A percentile compares a stretch with the other conserved stretches of the same genome.
phyloP scores from a whole-genome alignment of 2,797 vertebrate species.

The Chanos chanos region DNA sequence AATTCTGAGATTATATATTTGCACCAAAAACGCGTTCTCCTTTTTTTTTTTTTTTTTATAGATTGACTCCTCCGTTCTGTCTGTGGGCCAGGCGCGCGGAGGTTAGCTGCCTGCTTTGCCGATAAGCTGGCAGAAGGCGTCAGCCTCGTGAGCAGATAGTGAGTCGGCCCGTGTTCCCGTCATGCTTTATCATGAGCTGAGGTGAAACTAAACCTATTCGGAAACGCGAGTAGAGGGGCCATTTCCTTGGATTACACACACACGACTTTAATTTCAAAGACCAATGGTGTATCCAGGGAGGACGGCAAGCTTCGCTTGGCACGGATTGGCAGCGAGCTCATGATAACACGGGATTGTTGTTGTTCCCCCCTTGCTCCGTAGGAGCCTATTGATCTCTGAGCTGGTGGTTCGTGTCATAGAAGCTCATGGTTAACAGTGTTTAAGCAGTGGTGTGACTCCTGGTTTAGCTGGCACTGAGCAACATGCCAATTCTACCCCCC shows the following conservation, averaged over 20 bases:
- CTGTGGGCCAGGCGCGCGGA: slow-evolving; percentile 66
- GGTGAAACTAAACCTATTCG: slow-evolving; percentile 79
- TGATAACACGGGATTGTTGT: slow-evolving; percentile 54
- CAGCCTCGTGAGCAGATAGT: slow-evolving; percentile 70
- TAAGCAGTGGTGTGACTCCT: slow-evolving; percentile 46
- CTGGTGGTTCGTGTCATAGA: slow-evolving; percentile 68
- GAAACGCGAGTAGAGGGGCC: slow-evolving; percentile 73
- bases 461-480: slow-evolving; percentile 53
- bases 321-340: slow-evolving; percentile 72
- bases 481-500: slow-evolving; percentile 47
- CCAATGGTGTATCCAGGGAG: slow-evolving; percentile 79
- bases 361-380: slow-evolving; percentile 57
- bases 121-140: slow-evolving; percentile 81
- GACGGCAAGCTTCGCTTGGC: slow-evolving; percentile 67
- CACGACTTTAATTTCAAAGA: slow-evolving; percentile 85
- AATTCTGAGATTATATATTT: too few relatives aligned
- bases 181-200: slow-evolving; percentile 78
- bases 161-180: slow-evolving; percentile 76
- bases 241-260: slow-evolving; percentile 77
- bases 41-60: too few relatives aligned
- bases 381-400: slow-evolving; percentile 68
- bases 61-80: slow-evolving; percentile 77
- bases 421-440: slow-evolving; percentile 57
- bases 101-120: slow-evolving; percentile 71
- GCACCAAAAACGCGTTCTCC: too few relatives aligned